Evolutionary conservation across 1,140 invertebrate genomes (phyloP), one percentile per base, ranked within the genome.

Genomic region (Drosophila sucinea): DNA sequence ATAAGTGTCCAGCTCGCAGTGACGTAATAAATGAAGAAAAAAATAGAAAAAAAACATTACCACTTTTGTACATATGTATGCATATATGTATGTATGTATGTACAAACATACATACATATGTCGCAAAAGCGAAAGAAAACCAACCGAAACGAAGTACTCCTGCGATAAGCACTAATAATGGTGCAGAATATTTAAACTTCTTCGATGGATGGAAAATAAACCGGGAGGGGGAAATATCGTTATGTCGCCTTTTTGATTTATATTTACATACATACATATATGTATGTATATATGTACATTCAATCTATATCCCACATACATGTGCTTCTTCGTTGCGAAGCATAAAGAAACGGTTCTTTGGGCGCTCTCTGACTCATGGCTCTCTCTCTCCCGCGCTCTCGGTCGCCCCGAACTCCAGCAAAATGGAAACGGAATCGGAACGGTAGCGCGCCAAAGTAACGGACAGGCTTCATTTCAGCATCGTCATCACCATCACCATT

Each of bases 271-370:
- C 44, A 51, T 51, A 8, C 44, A 8, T 23, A 47, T 23, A 47
- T 25, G 77, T 84, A 70, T 58, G 63, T 76, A 66, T 61, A 51
- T 60, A 76, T 76, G 56, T 68, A 55, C 35, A 40, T 23, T 54
- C 35, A 35, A 66, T 47, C 30, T 1, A 41, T 6, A 61, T 60
- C 64, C 30, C 1, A 41, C 6, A 61, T 60, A 75, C 57, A 76
- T 57, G 55, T 57, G 55, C 55, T 57, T 35, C 44, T 57, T 57
- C 56, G 33, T 58, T 25, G 44, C 44, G 33, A 58, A 63, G 40
- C 55, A 75, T 60, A 86, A 81, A 79, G 83, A 76, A 86, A 67
- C 76, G 76, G 64, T 82, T 87, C 83, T 83, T 89, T 87, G 76
- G 70, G 73, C 44, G 35, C 51, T 73, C 54, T 79, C 60, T 86